These are phyloP conservation scores for Anniella stebbinsi DNA, from an alignment of 2,797 vertebrate species.

Conservation along the genomic window DNA sequence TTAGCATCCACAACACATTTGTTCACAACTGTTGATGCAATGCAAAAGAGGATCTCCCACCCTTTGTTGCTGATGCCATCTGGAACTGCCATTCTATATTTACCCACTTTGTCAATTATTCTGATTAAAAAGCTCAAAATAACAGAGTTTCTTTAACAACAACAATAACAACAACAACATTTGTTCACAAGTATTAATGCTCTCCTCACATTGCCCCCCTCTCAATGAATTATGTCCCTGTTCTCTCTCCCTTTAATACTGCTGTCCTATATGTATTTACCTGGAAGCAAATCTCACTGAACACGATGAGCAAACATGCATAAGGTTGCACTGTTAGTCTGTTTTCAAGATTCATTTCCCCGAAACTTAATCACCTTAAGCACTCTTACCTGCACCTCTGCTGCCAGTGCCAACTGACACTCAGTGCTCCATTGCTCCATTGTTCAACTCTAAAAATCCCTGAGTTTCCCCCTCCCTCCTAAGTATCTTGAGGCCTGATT, in stretches of 20 bases:
- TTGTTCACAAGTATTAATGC: not conserved
- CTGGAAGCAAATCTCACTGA: too few species aligned
- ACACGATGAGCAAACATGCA: too few species aligned
- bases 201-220: too few species aligned
- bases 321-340: too few species aligned
- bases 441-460: not conserved
- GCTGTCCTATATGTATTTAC: too few species aligned
- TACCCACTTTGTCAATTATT: conserved; percentile 29
- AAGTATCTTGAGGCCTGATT: not conserved
- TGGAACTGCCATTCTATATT: not conserved
- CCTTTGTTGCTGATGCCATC: not conserved
- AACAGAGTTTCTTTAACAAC: conserved; percentile 7
- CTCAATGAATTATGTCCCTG: not conserved
- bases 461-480: not conserved
- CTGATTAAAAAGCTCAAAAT: conserved; percentile 20
- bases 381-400: not conserved
- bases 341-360: not conserved
- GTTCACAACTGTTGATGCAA: not conserved
- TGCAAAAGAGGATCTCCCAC: not conserved
- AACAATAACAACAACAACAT: not conserved
- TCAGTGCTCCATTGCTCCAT: not conserved
- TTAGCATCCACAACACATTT: not conserved
- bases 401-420: not conserved
- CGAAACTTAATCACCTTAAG: not conserved
- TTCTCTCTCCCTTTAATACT: not conserved